phyloP scores from a whole-genome alignment of 2,888 invertebrate species.

The Taphrorychus bicolor region DNA sequence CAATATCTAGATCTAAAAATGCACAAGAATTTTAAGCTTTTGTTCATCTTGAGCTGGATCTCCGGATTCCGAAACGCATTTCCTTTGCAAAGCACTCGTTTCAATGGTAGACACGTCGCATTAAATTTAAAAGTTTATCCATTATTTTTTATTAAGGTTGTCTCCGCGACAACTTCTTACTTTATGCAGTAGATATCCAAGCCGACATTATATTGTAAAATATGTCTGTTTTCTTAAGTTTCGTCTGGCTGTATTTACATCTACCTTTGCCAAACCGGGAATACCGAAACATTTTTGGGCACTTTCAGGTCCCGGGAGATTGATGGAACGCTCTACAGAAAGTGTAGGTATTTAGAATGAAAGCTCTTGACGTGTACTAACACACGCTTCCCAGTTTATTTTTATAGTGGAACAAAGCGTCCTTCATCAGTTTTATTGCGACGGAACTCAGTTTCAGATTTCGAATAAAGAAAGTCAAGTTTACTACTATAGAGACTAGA shows the following conservation, averaged over 20 bases:
- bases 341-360: too few species aligned
- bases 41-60: not conserved
- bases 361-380: not conserved
- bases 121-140: constrained; percentile 15
- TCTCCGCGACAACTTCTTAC: constrained; percentile 23
- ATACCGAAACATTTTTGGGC: not conserved
- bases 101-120: constrained; percentile 15
- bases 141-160: constrained; percentile 31
- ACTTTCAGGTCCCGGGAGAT: not conserved
- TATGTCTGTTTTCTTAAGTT: constrained; percentile 13
- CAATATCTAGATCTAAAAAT: not conserved
- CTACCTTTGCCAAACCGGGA: not conserved
- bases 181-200: constrained; percentile 8
- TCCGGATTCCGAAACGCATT: not conserved
- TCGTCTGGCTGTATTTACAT: not conserved
- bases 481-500: not conserved
- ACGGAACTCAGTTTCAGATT: not conserved
- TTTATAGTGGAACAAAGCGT: not conserved
- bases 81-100: not conserved
- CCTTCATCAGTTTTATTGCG: not conserved
- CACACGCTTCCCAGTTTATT: not conserved
- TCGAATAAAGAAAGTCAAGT: not conserved
- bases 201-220: constrained; percentile 1
- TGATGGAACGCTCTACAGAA: too few species aligned
- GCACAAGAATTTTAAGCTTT: not conserved